Base-by-base conservation (phyloP, 2,113 vertebrate genomes). In the Cryptotis parvus region DNA sequence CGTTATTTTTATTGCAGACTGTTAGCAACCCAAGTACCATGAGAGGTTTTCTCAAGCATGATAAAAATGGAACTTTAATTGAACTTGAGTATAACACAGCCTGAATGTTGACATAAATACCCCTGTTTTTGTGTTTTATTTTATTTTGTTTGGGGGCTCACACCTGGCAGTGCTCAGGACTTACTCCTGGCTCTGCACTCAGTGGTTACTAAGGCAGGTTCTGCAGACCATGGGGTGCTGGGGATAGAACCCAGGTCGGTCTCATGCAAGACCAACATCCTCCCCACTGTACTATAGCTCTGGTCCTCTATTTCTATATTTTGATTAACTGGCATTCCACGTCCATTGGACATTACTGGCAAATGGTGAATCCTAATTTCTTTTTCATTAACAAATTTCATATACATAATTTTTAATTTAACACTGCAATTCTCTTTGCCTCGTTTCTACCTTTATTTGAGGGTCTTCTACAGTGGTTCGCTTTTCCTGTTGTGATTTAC, bases 11-110 rank as follows among this genome's bases (percentile, higher is more conserved):
- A 61, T 61, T 65, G 3, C 33, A n/a, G 16, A 78, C 14, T 70
- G 14, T 85, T 65, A 31, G 24, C 69, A 77, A 63, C 52, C 29
- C 76, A 86, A 68, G 61, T 70, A 61, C 78, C 74, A 81, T 55
- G 33, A 74, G 26, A 74, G 27, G 3, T 55, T 45, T 39, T n/a
- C 4, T 73, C n/a, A 73, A 35, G 72, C 3, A n/a, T 52, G 39
- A 89, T 75, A 66, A 89, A 84, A 89, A 27, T 81, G 43, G n/a
- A 92, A 72, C 26, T 74, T 74, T 16, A 39, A 92, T 37, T n/a
- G 58, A 72, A 75, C 45, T 83, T 80, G 82, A 87, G 29, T 75
- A 24, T 70, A 87, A 91, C 89, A 61, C 68, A 68, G 52, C 31
- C 8, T 79, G 43, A 81, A 10, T 41, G 74, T 74, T 94, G 77